Evolutionary conservation across 2,888 invertebrate species (phyloP), one percentile per base, ranked within the genome.

Genomic region (Petrolisthes cinctipes): DNA sequence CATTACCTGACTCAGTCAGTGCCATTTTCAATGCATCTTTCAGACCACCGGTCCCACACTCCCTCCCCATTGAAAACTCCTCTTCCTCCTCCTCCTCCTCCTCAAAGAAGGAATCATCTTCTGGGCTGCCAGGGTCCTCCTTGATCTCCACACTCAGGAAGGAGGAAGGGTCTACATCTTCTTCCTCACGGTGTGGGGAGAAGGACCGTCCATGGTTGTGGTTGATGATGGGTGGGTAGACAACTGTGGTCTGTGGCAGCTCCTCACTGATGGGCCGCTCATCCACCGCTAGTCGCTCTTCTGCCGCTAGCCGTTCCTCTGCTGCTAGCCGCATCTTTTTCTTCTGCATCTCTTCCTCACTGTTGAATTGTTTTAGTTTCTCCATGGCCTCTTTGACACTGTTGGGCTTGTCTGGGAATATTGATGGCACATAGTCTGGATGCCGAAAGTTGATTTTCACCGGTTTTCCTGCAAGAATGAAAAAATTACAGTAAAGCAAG

Each of bases 101-200:
- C 9, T 17, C 17, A 1, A 7, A 2, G 7, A 6, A n/a, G 7
- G 2, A 6, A 7, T 14, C n/a, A n/a, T n/a, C 6, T n/a, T 71
- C 71, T n/a, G 71, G 71, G 20, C 71, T 71, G n/a, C 14, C 14
- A 14, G 71, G 71, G 71, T 71, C 71, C 20, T 71, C 71, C 71
- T 71, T 71, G 14, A 71, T 71, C 71, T 71, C 71, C 71, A 71
- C 71, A 71, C 71, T 71, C 14, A 71, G 71, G 71, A 71, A 71
- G 20, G n/a, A n/a, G 14, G 71, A 71, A n/a, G 71, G 71, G 71
- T 71, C 71, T 20, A 71, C 20, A 71, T 71, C 71, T 20, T 71
- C 71, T 7, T 71, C 71, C 20, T 71, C 71, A n/a, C 71, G 20
- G 71, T n/a, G 71, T 71, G 71, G 71, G 71, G 71, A 71, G 20